Evolutionary conservation across 2,113 vertebrate species (phyloP).

Genomic region (Neotragus pygmaeus): DNA sequence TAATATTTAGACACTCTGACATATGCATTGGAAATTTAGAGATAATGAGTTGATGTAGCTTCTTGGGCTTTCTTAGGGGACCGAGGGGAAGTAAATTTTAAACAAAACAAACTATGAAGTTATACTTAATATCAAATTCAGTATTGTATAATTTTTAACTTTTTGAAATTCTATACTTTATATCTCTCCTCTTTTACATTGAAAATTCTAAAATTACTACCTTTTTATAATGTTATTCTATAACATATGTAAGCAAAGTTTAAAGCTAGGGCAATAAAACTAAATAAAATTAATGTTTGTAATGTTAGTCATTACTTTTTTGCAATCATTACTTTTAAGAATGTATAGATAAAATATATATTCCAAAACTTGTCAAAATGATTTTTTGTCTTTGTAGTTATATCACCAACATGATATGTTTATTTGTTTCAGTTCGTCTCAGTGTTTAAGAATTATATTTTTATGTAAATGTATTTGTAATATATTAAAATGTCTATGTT

Average conservation of each 20-base stretch:
- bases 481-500: background rate
- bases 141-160: background rate
- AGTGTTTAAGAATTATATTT: background rate
- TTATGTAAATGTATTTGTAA: background rate
- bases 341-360: background rate
- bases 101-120: background rate
- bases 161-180: background rate
- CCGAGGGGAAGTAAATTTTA: background rate
- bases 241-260: background rate
- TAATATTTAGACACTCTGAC: background rate
- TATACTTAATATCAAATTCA: background rate
- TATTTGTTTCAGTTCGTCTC: background rate
- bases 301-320: background rate
- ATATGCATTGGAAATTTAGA: background rate
- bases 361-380: background rate
- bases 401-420: background rate
- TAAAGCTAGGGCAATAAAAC: background rate
- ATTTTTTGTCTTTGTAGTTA: background rate
- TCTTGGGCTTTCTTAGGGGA: background rate
- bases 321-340: background rate
- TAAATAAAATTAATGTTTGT: background rate
- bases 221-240: background rate
- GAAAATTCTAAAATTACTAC: background rate
- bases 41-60: background rate
- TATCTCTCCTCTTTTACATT: background rate